These are phyloP conservation scores for Leiothrix lutea DNA, from an alignment of 2,113 vertebrate species.

Conservation along the genomic window DNA sequence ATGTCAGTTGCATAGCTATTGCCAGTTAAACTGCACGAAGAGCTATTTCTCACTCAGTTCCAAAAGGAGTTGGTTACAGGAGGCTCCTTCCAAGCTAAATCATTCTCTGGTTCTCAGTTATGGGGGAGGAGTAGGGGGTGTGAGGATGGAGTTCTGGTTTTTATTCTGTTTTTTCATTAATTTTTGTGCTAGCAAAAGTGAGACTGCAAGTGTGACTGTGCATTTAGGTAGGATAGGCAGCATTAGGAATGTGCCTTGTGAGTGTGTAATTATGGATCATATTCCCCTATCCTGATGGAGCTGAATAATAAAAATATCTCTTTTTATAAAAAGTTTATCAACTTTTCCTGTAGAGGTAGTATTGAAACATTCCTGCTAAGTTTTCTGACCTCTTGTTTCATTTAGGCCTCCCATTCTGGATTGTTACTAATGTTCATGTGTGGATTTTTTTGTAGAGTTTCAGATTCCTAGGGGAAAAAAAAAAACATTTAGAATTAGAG, in stretches of 20 bases:
- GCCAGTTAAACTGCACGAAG: neutral
- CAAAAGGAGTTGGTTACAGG: neutral
- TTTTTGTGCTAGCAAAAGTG: neutral
- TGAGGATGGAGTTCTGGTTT: neutral
- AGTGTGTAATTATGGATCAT: neutral
- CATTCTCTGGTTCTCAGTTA: neutral
- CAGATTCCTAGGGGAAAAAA: neutral
- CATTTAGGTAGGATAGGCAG: neutral
- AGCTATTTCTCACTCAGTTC: neutral
- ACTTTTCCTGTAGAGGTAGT: neutral
- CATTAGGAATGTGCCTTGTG: neutral
- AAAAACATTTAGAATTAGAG: neutral
- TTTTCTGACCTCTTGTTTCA: neutral
- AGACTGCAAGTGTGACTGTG: neutral
- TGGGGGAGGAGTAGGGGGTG: too few relatives aligned
- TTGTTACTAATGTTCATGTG: neutral
- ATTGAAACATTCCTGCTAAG: neutral
- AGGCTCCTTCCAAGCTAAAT: neutral
- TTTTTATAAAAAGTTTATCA: neutral
- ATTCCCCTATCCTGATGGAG: neutral
- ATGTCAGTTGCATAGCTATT: neutral
- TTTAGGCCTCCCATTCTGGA: neutral
- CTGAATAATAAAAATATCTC: neutral
- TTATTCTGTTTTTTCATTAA: neutral
- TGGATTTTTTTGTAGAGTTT: neutral